A percentile compares a stretch with the other conserved stretches of the same genome.
Conservation (phyloP, 2,888 invertebrate species). For the Drosophila mimica region DNA sequence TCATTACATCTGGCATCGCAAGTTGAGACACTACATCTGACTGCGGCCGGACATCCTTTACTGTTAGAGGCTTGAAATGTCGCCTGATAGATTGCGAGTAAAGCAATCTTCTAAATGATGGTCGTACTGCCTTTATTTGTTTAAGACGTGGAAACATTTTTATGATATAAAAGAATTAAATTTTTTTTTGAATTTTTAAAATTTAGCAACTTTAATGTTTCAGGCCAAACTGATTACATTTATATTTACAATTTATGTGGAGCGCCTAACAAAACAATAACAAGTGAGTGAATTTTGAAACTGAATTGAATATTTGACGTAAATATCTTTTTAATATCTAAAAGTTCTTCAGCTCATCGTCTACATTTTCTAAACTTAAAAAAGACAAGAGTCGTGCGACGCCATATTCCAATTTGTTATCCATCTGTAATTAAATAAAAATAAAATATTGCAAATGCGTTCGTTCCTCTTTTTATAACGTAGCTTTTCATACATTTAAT, state of each 20-base stretch:
- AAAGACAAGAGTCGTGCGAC: too few species aligned
- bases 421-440: too few species aligned
- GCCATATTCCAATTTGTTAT: too few species aligned
- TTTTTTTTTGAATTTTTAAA: not conserved
- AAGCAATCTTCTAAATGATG: not conserved
- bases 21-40: not conserved
- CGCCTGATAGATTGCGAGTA: not conserved
- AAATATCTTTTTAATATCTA: not conserved
- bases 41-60: not conserved
- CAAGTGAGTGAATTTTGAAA: not conserved
- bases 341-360: not conserved
- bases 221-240: not conserved
- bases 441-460: too few species aligned
- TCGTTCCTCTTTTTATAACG: too few species aligned
- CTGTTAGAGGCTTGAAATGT: conserved; percentile 15
- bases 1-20: conserved; percentile 29
- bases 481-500: too few species aligned
- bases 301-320: not conserved
- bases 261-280: not conserved
- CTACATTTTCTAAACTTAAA: too few species aligned
- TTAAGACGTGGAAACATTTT: conserved; percentile 1
- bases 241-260: not conserved
- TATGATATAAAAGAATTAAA: not conserved
- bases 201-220: not conserved
- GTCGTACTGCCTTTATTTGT: not conserved